These are phyloP conservation scores for Ceryle rudis DNA, from an alignment of 2,797 vertebrate genomes.

Conservation along the genomic window DNA sequence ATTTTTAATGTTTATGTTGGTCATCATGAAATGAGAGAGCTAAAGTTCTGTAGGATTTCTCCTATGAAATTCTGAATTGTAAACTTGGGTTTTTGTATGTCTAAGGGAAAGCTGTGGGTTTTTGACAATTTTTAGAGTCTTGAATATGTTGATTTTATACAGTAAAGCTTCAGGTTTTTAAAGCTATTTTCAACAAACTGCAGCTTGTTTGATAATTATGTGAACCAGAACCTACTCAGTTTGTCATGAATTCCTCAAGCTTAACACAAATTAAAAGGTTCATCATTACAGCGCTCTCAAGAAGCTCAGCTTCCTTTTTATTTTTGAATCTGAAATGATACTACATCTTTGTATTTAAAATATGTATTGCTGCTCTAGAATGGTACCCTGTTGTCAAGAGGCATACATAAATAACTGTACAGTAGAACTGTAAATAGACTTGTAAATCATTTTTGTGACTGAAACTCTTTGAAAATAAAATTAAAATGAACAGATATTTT, in stretches of 20 bases:
- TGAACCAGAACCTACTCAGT: slow-evolving; percentile 68
- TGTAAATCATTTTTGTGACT: slow-evolving; percentile 80
- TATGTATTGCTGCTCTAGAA: slow-evolving; percentile 82
- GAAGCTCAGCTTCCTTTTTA: slow-evolving; percentile 70
- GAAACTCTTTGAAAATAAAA: slow-evolving; percentile 83
- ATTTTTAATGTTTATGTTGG: slow-evolving; percentile 16
- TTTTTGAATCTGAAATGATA: slow-evolving; percentile 77
- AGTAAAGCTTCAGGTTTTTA: slow-evolving; percentile 77
- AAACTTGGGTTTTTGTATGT: slow-evolving; percentile 74
- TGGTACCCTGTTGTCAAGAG: slow-evolving; percentile 83
- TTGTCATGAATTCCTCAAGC: slow-evolving; percentile 48
- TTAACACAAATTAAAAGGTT: slow-evolving; percentile 38
- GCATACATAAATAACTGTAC: slow-evolving; percentile 79
- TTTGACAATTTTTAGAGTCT: slow-evolving; percentile 71
- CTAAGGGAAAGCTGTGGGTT: slow-evolving; percentile 71
- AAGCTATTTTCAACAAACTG: slow-evolving; percentile 78
- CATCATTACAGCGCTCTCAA: slow-evolving; percentile 68
- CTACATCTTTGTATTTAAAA: slow-evolving; percentile 79
- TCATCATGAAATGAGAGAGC: slow-evolving; percentile 47
- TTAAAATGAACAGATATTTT: slow-evolving; percentile 61
- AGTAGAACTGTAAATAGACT: slow-evolving; percentile 80
- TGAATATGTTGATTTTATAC: slow-evolving; percentile 73
- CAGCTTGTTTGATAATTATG: slow-evolving; percentile 75
- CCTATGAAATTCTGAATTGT: slow-evolving; percentile 67
- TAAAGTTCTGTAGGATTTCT: slow-evolving; percentile 62